Evolutionary conservation across 1,140 invertebrate species (phyloP), one percentile per base, ranked within the genome.

Genomic region (Ladona fulva): DNA sequence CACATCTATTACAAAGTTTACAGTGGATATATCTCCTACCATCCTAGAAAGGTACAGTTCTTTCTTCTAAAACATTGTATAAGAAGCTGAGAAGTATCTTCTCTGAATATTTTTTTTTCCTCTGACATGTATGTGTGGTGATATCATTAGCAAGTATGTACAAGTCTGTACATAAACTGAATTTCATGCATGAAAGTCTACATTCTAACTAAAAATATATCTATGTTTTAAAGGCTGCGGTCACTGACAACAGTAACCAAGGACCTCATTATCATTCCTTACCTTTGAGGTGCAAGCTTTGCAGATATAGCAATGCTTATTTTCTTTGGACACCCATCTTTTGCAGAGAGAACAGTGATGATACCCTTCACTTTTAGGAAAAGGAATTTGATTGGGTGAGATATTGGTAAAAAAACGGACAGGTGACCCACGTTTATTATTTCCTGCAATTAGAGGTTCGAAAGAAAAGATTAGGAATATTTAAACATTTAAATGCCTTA

Each of bases 331-430:
- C 8, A 93, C 90, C 89, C 91, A 94, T 77, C 88, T 88, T 52
- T 90, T 80, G 83, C 94, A 96, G 74, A 85, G 85, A 25, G 88
- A 84, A 82, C 95, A 97, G 80, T 89, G 91, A 81, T 90, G 91
- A 82, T 96, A 96, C 59, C 89, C 90, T 78, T 90, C 89, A 19
- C 89, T 86, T 29, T 85, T 82, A 0, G 90, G 89, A 77, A 96
- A 84, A 83, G 77, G 82, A 81, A 89, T 81, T 78, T 82, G 74
- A 10, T 77, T 76, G 0, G 89, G 85, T 16, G 89, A 85, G 75
- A 95, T 85, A 85, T 96, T 96, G 3, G 94, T 96, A 82, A 95
- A 97, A 78, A 96, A 90, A 29, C 95, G 87, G 14, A 96, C 92
- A 5, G 93, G 93, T 0, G 94, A 95, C 0, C 92, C 90, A 74